These are phyloP conservation scores for Bolinopsis microptera DNA, from an alignment of 37 sponge, comb jelly and placozoan genomes.

Conservation along the genomic window DNA sequence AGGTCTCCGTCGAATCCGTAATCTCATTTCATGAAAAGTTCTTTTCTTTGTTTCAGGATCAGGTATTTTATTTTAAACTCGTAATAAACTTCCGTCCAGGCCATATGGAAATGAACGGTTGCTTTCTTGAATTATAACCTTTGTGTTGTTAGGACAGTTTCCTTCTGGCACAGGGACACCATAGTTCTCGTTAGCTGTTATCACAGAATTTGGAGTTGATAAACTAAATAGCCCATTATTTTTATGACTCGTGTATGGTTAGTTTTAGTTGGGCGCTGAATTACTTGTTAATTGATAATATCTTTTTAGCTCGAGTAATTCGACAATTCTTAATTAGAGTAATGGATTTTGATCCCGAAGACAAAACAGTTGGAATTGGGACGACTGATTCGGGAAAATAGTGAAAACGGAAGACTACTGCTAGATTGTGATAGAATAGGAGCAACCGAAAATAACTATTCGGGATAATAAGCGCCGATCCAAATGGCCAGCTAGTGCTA, in stretches of 20 bases:
- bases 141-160: not conserved
- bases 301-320: too few relatives aligned
- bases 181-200: not conserved
- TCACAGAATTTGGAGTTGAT: not conserved
- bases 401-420: not conserved
- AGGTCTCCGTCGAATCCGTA: not conserved
- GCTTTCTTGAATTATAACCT: not conserved
- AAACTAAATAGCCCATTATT: not conserved
- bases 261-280: too few relatives aligned
- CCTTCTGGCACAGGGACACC: constrained; percentile 45
- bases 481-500: not conserved
- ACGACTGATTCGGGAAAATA: not conserved
- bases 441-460: not conserved
- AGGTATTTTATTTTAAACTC: constrained; percentile 12
- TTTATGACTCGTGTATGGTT: not conserved
- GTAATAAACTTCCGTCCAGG: not conserved
- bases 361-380: not conserved
- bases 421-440: too few relatives aligned
- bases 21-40: not conserved
- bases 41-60: constrained; percentile 26
- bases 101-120: not conserved
- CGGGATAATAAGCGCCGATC: not conserved
- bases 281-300: too few relatives aligned
- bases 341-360: too few relatives aligned
- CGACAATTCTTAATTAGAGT: too few relatives aligned